A percentile compares a stretch with the other conserved stretches of the same genome.
Conservation (phyloP, 2,113 vertebrate species). For the Embiotoca jacksoni region DNA sequence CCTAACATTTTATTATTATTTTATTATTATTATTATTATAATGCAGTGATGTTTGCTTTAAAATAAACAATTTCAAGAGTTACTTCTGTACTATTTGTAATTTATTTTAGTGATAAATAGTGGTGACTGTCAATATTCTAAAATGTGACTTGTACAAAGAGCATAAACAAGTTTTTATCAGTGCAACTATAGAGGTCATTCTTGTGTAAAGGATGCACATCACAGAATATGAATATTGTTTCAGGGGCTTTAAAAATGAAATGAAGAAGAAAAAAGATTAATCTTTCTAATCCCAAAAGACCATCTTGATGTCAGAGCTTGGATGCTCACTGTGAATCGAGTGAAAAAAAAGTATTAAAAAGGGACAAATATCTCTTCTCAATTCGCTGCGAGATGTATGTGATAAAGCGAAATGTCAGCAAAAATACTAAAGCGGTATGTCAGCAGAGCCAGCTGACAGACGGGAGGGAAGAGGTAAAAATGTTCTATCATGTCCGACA, state of each 20-base stretch:
- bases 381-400: conserved; percentile 91
- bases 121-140: conserved; percentile 16
- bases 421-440: conserved; percentile 96
- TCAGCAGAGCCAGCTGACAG: conserved; percentile 95
- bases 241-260: conserved; percentile 78
- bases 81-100: conserved; percentile 16
- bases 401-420: conserved; percentile 99
- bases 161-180: conserved; percentile 62
- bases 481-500: conserved; percentile 99
- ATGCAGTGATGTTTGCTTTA: conserved; percentile 4
- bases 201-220: conserved; percentile 59
- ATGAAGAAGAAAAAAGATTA: conserved; percentile 73
- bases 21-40: background rate
- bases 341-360: conserved; percentile 73
- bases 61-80: conserved; percentile 21
- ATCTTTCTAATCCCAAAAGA: conserved; percentile 84
- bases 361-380: conserved; percentile 90
- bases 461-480: conserved; percentile 97
- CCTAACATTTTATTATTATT: conserved; percentile 8
- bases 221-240: conserved; percentile 81
- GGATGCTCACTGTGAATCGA: conserved; percentile 80
- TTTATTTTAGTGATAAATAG: conserved; percentile 38
- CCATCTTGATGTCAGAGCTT: conserved; percentile 82
- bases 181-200: conserved; percentile 27
- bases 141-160: conserved; percentile 39